These are phyloP conservation scores for Ptychoptera albimana DNA, from an alignment of 2,888 invertebrate genomes.

Conservation along the genomic window DNA sequence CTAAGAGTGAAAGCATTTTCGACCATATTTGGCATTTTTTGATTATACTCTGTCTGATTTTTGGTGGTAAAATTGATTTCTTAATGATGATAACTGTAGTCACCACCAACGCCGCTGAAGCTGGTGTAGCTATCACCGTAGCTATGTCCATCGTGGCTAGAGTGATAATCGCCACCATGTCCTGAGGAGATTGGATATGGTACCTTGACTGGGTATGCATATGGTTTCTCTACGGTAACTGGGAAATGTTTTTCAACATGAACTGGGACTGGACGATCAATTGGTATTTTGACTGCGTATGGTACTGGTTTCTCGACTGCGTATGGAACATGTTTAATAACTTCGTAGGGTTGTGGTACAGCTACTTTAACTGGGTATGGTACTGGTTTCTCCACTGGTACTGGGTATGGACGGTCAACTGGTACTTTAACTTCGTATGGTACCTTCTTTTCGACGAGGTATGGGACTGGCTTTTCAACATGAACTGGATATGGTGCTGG, in stretches of 20 bases:
- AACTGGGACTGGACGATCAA: constrained; percentile 46
- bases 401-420: constrained; percentile 52
- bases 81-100: constrained; percentile 19
- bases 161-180: constrained; percentile 25
- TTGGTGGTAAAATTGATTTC: neutral
- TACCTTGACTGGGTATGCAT: constrained; percentile 49
- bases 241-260: constrained; percentile 39
- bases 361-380: constrained; percentile 42
- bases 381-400: constrained; percentile 58
- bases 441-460: constrained; percentile 47
- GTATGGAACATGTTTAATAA: constrained; percentile 46
- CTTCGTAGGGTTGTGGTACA: constrained; percentile 36
- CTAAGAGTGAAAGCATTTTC: too few relatives aligned
- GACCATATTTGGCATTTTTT: too few relatives aligned
- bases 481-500: constrained; percentile 45
- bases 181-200: constrained; percentile 25
- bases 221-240: constrained; percentile 38
- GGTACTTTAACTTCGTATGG: constrained; percentile 38
- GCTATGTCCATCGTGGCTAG: constrained; percentile 16
- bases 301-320: constrained; percentile 46
- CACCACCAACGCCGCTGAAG: constrained; percentile 32
- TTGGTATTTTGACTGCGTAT: constrained; percentile 49
- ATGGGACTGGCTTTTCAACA: constrained; percentile 52
- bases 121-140: constrained; percentile 24
- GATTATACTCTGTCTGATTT: too few relatives aligned